A percentile compares a stretch with the other conserved stretches of the same genome.
Conservation (phyloP, 2,888 invertebrate species). For the Anticlea derivata region DNA sequence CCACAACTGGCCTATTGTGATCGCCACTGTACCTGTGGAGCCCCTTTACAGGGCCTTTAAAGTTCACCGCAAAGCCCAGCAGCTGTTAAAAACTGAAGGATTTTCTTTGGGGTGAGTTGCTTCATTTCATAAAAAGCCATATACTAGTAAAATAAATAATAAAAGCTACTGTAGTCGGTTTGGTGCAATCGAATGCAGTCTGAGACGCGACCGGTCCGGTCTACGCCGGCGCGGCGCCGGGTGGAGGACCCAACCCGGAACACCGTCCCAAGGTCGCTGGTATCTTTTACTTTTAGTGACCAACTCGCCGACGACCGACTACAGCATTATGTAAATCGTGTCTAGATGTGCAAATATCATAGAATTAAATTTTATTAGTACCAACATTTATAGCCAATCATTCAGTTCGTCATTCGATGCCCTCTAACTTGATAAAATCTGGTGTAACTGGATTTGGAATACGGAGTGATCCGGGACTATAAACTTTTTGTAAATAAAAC, state of each 20-base stretch:
- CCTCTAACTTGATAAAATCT: slow-evolving; percentile 23
- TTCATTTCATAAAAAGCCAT: too few species aligned
- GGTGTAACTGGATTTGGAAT: slow-evolving; percentile 23
- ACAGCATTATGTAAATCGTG: slow-evolving; percentile 40
- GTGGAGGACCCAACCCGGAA: slow-evolving; percentile 73
- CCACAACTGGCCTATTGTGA: too few species aligned
- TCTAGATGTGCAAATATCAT: slow-evolving; percentile 38
- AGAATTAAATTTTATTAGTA: slow-evolving; percentile 33
- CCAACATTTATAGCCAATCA: slow-evolving; percentile 36
- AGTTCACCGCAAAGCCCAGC: too few species aligned
- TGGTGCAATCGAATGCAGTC: slow-evolving; percentile 26
- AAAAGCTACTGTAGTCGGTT: slow-evolving; percentile 8
- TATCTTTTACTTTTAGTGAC: slow-evolving; percentile 67
- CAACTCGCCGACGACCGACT: slow-evolving; percentile 37
- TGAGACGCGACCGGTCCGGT: slow-evolving; percentile 54
- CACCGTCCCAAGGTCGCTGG: slow-evolving; percentile 69
- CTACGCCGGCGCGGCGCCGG: slow-evolving; percentile 24
- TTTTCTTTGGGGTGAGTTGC: too few species aligned
- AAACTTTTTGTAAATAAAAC: too few species aligned
- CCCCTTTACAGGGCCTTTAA: too few species aligned
- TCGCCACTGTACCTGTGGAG: too few species aligned
- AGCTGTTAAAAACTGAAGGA: too few species aligned
- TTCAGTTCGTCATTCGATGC: slow-evolving; percentile 29
- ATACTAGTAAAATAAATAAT: slow-evolving; percentile 10
- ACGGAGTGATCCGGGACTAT: slow-evolving; percentile 10